phyloP scores from a whole-genome alignment of 2,888 invertebrate species.

The Eupithecia subfuscata region DNA sequence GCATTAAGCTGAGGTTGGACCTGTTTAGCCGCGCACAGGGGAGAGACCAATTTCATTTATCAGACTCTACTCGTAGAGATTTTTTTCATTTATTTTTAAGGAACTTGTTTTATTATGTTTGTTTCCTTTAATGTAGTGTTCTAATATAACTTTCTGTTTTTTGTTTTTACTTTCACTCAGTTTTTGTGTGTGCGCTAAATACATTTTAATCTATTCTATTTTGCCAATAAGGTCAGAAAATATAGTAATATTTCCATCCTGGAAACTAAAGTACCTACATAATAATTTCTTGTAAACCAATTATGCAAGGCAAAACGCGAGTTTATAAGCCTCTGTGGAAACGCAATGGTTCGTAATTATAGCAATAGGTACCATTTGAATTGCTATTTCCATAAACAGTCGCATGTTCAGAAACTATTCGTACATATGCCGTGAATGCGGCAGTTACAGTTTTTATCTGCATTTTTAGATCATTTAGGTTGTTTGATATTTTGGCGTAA shows the following conservation, averaged over 20 bases:
- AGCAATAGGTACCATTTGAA: slow-evolving; percentile 68
- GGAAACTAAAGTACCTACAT: neutral
- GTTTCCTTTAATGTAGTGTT: too few species aligned
- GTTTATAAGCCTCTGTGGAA: slow-evolving; percentile 71
- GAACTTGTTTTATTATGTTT: too few species aligned
- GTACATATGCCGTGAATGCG: slow-evolving; percentile 54
- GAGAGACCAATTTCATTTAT: too few species aligned
- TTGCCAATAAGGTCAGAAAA: neutral
- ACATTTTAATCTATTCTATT: neutral
- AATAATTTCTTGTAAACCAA: slow-evolving; percentile 29
- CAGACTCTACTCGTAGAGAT: too few species aligned
- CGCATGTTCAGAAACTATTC: slow-evolving; percentile 74
- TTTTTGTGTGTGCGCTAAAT: too few species aligned
- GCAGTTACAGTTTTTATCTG: slow-evolving; percentile 17
- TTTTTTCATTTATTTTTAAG: too few species aligned
- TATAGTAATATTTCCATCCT: neutral
- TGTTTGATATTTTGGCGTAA: neutral
- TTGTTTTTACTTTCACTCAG: too few species aligned
- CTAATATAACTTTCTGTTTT: too few species aligned
- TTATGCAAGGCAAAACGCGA: slow-evolving; percentile 52
- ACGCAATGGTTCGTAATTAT: slow-evolving; percentile 76
- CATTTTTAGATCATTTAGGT: slow-evolving; percentile 4
- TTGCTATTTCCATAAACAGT: slow-evolving; percentile 72
- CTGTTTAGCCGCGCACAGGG: too few species aligned
- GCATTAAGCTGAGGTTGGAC: too few species aligned